Evolutionary conservation across 2,888 invertebrate species (phyloP), one percentile per base, ranked within the genome.

Genomic region (Apoda limacodes): DNA sequence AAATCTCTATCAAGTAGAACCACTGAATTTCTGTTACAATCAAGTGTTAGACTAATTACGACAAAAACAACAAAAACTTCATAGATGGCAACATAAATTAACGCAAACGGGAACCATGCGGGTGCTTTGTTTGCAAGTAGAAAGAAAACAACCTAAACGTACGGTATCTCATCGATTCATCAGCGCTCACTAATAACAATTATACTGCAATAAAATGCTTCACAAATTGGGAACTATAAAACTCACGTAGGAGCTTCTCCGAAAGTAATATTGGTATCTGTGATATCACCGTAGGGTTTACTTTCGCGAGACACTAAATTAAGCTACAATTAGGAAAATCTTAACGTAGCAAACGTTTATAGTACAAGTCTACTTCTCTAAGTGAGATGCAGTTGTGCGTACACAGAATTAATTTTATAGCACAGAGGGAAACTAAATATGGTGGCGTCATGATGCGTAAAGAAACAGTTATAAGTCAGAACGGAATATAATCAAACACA

Each of bases 391-490:
- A 47, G 49, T 43, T 44, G 55, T 58, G 62, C 66, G 66, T 52
- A 61, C 48, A 49, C 34, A 33, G 55, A 60, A 69, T 71, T 63
- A 65, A 65, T 67, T 68, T 66, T 61, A 66, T 65, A 48, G 59
- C 52, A 48, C 52, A 45, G 41, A 48, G 61, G 60, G 68, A 68
- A 71, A 68, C 64, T 60, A 41, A 42, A 58, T 60, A 66, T 69
- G 67, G 69, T 71, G 67, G 62, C 58, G 48, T 50, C 42, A 56
- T 60, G 51, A 58, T n/a, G n/a, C n/a, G n/a, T n/a, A n/a, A n/a
- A n/a, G n/a, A n/a, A n/a, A n/a, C n/a, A n/a, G n/a, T n/a, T n/a
- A n/a, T n/a, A n/a, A n/a, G n/a, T n/a, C n/a, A n/a, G n/a, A n/a
- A n/a, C n/a, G n/a, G n/a, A n/a, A n/a, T n/a, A n/a, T n/a, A n/a